Percentiles rank a stretch among this genome's conserved stretches.
Conservation (phyloP, 35 echinoderm and acorn worm genomes). For the Ophiothrix spiculata region DNA sequence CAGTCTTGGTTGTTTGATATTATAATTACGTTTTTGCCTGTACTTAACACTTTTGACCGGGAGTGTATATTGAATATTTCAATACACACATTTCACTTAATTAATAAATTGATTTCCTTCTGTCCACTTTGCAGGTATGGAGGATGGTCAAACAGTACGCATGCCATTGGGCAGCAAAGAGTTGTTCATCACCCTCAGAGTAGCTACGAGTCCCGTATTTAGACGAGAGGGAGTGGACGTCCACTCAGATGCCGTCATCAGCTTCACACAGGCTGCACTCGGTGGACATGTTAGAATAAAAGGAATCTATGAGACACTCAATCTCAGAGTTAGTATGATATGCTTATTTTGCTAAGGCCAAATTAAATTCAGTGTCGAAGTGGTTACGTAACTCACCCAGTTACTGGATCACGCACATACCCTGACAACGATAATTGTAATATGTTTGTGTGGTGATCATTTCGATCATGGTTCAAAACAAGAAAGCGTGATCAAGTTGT, state of each 20-base stretch:
- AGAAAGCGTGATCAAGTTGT: no score
- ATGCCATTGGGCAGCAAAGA: slow-evolving; percentile 91
- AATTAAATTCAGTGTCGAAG: no score
- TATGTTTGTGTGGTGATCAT: no score
- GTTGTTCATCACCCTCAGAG: slow-evolving; percentile 85
- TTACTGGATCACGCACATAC: no score
- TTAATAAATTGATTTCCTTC: neutral
- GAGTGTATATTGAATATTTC: no score
- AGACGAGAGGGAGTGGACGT: slow-evolving; percentile 88
- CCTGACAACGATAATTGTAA: no score
- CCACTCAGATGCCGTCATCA: slow-evolving; percentile 81
- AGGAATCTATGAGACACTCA: slow-evolving; percentile 91
- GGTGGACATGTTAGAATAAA: slow-evolving; percentile 86
- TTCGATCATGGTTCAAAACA: no score
- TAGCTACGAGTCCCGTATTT: slow-evolving; percentile 70
- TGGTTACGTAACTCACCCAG: no score
- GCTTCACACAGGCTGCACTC: slow-evolving; percentile 88
- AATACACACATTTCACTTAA: neutral
- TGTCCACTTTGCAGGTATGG: slow-evolving; percentile 62
- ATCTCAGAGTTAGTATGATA: slow-evolving; percentile 68
- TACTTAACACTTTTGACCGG: no score
- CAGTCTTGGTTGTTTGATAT: no score
- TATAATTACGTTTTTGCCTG: no score
- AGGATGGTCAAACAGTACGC: slow-evolving; percentile 93
- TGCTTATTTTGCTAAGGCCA: no score